A percentile compares a stretch with the other conserved stretches of the same genome.
These are phyloP conservation scores for Eclectus roratus DNA, from an alignment of 2,113 vertebrate genomes.

Conservation along the genomic window DNA sequence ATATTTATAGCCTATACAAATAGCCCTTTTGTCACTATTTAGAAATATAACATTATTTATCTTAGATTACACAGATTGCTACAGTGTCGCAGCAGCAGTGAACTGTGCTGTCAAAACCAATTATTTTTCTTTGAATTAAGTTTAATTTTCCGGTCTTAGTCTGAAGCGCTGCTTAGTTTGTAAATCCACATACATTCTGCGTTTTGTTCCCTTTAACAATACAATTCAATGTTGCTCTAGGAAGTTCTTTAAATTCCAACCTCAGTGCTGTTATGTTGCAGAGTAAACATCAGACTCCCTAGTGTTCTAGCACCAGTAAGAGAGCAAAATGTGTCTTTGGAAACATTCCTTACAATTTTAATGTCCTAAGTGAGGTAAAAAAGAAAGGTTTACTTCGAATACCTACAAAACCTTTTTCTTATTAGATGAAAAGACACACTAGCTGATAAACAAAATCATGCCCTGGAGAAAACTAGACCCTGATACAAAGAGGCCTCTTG, in stretches of 20 bases:
- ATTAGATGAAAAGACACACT: constrained; percentile 58
- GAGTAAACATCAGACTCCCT: constrained; percentile 62
- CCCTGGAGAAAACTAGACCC: constrained; percentile 44
- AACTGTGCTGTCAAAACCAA: constrained; percentile 57
- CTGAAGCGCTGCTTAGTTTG: constrained; percentile 36
- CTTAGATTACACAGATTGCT: constrained; percentile 72
- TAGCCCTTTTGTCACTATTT: constrained; percentile 32
- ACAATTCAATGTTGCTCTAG: constrained; percentile 11
- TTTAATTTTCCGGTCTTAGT: constrained; percentile 42
- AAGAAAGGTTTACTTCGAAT: neutral
- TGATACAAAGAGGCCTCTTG: constrained; percentile 30
- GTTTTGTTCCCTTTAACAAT: constrained; percentile 72
- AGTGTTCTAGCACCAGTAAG: constrained; percentile 65
- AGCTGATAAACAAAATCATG: constrained; percentile 56
- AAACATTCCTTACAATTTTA: constrained; percentile 62
- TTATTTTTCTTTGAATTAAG: constrained; percentile 2
- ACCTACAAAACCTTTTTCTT: constrained; percentile 19
- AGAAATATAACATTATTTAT: constrained; percentile 58
- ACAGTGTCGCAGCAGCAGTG: constrained; percentile 80
- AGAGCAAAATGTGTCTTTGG: constrained; percentile 64
- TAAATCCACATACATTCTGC: constrained; percentile 61
- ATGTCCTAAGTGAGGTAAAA: constrained; percentile 84
- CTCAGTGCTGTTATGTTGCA: constrained; percentile 42
- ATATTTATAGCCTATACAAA: constrained; percentile 30
- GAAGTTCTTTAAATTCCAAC: constrained; percentile 53